phyloP scores from a whole-genome alignment of 2,888 invertebrate species.

The Tetropium fuscum region DNA sequence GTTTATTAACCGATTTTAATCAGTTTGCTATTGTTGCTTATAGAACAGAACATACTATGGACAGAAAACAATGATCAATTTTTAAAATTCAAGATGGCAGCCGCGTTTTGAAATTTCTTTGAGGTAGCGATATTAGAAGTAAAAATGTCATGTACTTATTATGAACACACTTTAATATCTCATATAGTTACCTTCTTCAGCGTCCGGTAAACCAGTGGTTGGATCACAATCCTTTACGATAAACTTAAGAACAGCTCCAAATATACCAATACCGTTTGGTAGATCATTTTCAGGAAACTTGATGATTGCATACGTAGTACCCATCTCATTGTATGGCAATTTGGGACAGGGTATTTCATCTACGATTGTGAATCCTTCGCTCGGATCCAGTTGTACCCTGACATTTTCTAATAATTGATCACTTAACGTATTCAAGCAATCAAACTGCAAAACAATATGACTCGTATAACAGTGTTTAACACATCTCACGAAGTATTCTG shows the following conservation, averaged over 20 bases:
- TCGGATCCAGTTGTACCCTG: slow-evolving; percentile 85
- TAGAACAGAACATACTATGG: no score
- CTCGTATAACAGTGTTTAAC: slow-evolving; percentile 91
- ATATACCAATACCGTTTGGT: slow-evolving; percentile 80
- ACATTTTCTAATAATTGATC: slow-evolving; percentile 97
- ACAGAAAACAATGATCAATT: no score
- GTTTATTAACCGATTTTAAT: no score
- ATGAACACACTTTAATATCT: no score
- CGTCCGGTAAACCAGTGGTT: slow-evolving; percentile 90
- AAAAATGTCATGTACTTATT: no score
- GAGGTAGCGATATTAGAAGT: no score
- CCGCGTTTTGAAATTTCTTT: no score
- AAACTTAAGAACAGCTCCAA: slow-evolving; percentile 93
- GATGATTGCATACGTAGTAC: slow-evolving; percentile 86
- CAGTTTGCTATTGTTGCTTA: no score
- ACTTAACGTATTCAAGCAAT: slow-evolving; percentile 95
- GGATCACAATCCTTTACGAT: slow-evolving; percentile 97
- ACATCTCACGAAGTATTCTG: slow-evolving; percentile 95
- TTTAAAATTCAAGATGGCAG: no score
- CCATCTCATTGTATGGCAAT: slow-evolving; percentile 88
- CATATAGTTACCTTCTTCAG: slow-evolving; percentile 80
- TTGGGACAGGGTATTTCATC: slow-evolving; percentile 79
- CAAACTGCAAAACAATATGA: slow-evolving; percentile 94
- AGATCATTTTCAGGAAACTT: slow-evolving; percentile 82
- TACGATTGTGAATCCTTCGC: slow-evolving; percentile 81